Percentiles rank a stretch among this genome's conserved stretches.
These are phyloP conservation scores for Sciurus vulgaris DNA, from an alignment of 2,797 vertebrate species.

Conservation along the genomic window DNA sequence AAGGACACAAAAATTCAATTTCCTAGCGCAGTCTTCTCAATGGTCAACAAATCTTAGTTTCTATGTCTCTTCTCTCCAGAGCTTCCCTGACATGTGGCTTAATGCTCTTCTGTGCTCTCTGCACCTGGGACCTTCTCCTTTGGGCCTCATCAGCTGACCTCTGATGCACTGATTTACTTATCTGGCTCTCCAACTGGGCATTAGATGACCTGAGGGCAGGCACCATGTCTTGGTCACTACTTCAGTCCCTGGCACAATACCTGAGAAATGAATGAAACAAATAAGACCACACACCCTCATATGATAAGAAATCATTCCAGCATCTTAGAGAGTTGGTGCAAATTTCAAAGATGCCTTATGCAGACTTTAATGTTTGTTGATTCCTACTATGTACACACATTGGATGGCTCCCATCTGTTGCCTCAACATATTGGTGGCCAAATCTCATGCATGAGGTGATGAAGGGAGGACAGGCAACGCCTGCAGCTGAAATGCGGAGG, in stretches of 20 bases:
- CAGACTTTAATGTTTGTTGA: constrained; percentile 69
- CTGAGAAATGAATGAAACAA: neutral
- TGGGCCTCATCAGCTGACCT: neutral
- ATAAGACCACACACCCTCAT: neutral
- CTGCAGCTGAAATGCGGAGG: neutral
- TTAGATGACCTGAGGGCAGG: neutral
- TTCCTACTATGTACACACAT: constrained; percentile 65
- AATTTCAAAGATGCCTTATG: constrained; percentile 48
- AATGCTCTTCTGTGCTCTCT: neutral
- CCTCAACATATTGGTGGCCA: constrained; percentile 62
- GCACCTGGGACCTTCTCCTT: neutral
- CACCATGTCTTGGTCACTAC: neutral
- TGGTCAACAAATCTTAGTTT: neutral
- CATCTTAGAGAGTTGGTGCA: constrained; percentile 46
- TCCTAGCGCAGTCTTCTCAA: neutral
- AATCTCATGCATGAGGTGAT: neutral
- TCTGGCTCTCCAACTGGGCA: neutral
- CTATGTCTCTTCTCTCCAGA: neutral
- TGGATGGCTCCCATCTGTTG: constrained; percentile 66
- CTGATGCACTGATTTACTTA: neutral
- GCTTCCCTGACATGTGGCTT: neutral
- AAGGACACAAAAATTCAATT: neutral
- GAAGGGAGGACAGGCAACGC: neutral
- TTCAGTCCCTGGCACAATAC: neutral
- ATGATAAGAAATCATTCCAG: constrained; percentile 15